Base-by-base conservation (phyloP, 1,140 invertebrate genomes). In the Melitaea cinxia region DNA sequence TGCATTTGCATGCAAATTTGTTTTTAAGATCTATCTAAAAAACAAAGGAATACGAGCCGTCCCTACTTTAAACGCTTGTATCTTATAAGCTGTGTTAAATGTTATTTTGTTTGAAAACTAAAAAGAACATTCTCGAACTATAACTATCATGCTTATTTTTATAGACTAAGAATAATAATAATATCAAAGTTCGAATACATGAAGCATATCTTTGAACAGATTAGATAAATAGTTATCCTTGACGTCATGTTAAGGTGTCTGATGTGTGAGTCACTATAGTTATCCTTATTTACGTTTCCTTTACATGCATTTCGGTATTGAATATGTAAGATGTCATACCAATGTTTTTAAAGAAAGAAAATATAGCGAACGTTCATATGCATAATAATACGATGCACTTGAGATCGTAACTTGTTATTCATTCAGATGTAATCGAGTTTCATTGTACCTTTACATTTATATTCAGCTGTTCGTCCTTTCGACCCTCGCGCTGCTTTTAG, bases 341-440 rank as follows among this genome's bases (percentile, higher is more conserved):
- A 47, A 6, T 47, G 10, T 42, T 42, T 42, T 42, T 47, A 42
- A 9, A 47, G 21, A 17, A 9, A 47, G 42, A 47, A 47, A 23
- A 47, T 17, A 47, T 9, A 47, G 19, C 10, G 21, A 21, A 47
- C 42, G 42, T 47, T 47, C 42, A 47, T 52, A 57, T 65, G 23
- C 54, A 65, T 37, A 57, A 57, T 65, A 52, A 52, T 65, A 65
- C 45, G 33, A 65, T 39, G 55, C 54, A 57, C 62, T 65, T 65
- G 58, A 57, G 62, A 21, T 65, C 45, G 35, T 65, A 65, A 65
- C 55, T 65, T 59, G 55, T 65, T 65, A 65, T 65, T 56, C 45
- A 64, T 64, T 65, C 63, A 58, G 47, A 65, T 65, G 55, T 65
- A 58, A 65, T 65, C 63, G 63, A 58, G 55, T 58, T 47, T 53